phyloP scores from a whole-genome alignment of 2,797 vertebrate species.

The Poecile montanus region DNA sequence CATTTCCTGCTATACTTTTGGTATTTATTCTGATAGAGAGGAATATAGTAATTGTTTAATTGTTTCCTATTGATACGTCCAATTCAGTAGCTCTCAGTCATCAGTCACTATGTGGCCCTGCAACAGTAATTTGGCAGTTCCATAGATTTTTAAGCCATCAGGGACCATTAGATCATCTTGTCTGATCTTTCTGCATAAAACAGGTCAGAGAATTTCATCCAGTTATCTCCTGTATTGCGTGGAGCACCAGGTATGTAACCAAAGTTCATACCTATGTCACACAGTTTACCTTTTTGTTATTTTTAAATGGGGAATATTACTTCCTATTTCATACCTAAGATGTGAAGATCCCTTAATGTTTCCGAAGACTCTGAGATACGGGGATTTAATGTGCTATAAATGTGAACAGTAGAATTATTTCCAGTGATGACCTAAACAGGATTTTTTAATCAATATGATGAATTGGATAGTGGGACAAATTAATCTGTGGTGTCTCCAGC shows the following conservation, averaged over 20 bases:
- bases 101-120: not conserved
- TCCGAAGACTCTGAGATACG: not conserved
- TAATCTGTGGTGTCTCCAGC: not conserved
- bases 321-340: not conserved
- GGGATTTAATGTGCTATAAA: constrained; percentile 23
- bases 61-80: not conserved
- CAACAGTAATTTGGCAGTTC: constrained; percentile 16
- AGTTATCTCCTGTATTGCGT: not conserved
- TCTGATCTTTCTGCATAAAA: not conserved
- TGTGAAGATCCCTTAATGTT: not conserved
- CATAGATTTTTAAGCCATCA: constrained; percentile 34
- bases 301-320: not conserved
- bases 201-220: constrained; percentile 2
- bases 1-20: not conserved
- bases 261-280: not conserved
- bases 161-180: constrained; percentile 19
- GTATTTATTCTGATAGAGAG: not conserved
- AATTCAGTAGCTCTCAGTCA: not conserved
- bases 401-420: constrained; percentile 13
- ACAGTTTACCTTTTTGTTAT: not conserved
- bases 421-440: constrained; percentile 3
- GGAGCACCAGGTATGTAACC: not conserved
- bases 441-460: constrained; percentile 39
- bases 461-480: not conserved
- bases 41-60: not conserved